Evolutionary conservation across 2,113 vertebrate species (phyloP).

Genomic region (Romanogobio albipinnatus): DNA sequence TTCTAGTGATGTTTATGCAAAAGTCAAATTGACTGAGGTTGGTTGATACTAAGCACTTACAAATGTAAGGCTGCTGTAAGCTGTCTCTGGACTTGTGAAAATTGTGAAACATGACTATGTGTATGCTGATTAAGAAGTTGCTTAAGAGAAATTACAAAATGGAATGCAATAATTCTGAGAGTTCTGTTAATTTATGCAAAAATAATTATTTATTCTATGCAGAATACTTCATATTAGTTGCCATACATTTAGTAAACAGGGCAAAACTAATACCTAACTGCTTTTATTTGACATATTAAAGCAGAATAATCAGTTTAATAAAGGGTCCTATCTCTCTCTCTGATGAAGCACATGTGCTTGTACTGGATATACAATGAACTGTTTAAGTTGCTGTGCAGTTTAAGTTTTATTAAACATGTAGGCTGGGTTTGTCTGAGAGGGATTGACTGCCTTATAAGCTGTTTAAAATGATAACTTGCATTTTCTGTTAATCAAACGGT

Average conservation of each 20-base stretch:
- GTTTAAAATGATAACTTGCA: conserved; percentile 1
- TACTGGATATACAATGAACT: background rate
- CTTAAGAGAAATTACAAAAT: background rate
- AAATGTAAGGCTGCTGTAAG: background rate
- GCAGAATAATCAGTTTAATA: background rate
- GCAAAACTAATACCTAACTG: background rate
- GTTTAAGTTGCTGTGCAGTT: conserved; percentile 36
- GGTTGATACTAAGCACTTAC: background rate
- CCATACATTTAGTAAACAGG: conserved; percentile 6
- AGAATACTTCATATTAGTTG: background rate
- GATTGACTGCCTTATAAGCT: conserved; percentile 37
- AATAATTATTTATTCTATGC: conserved; percentile 18
- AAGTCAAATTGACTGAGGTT: background rate
- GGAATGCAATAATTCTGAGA: conserved; percentile 28
- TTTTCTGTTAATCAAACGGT: background rate
- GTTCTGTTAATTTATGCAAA: conserved; percentile 26
- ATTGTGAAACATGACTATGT: background rate
- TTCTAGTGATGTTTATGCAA: conserved; percentile 16
- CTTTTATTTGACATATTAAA: background rate
- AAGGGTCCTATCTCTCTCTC: conserved; percentile 22
- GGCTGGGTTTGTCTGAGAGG: conserved; percentile 7
- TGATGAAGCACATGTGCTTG: conserved; percentile 4
- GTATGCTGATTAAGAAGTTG: conserved; percentile 20
- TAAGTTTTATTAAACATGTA: conserved; percentile 43
- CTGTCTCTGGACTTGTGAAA: background rate